Percentiles rank a stretch among this genome's conserved stretches.
Evolutionary conservation across 2,888 invertebrate genomes (phyloP).

Genomic region (Frankliniella intonsa): DNA sequence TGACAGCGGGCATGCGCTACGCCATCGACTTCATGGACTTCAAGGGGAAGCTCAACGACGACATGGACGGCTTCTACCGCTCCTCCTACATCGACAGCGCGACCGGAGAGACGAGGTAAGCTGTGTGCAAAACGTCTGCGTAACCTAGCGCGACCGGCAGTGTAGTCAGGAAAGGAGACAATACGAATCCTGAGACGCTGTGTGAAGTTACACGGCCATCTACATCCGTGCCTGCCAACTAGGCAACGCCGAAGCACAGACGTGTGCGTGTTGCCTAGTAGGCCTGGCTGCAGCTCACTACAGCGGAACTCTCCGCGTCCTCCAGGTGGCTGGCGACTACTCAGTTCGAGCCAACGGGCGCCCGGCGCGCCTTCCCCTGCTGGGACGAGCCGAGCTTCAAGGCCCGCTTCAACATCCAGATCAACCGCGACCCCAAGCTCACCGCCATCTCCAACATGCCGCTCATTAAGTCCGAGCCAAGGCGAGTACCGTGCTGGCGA

Average conservation of each 20-base stretch:
- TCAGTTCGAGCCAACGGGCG: constrained; percentile 73
- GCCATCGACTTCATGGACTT: neutral
- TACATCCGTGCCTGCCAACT: too few species aligned
- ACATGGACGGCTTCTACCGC: constrained; percentile 29
- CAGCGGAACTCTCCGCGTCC: neutral
- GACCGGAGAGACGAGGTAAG: neutral
- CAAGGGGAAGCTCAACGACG: neutral
- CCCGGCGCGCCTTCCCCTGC: constrained; percentile 76
- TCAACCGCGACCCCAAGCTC: neutral
- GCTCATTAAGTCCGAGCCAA: neutral
- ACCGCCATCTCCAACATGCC: neutral
- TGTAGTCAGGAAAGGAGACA: too few species aligned
- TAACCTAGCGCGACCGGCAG: too few species aligned
- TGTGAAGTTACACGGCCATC: too few species aligned
- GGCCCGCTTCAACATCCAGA: constrained; percentile 51
- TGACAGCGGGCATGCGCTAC: neutral
- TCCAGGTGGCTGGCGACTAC: constrained; percentile 69
- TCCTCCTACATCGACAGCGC: constrained; percentile 11
- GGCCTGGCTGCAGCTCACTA: neutral
- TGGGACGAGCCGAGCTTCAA: constrained; percentile 81
- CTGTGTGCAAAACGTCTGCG: neutral
- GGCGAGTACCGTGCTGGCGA: too few species aligned
- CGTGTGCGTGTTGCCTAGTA: neutral
- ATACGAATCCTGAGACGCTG: too few species aligned
- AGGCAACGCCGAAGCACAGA: neutral